phyloP scores from a whole-genome alignment of 1,140 invertebrate species.

The Zaprionus gabonicus region DNA sequence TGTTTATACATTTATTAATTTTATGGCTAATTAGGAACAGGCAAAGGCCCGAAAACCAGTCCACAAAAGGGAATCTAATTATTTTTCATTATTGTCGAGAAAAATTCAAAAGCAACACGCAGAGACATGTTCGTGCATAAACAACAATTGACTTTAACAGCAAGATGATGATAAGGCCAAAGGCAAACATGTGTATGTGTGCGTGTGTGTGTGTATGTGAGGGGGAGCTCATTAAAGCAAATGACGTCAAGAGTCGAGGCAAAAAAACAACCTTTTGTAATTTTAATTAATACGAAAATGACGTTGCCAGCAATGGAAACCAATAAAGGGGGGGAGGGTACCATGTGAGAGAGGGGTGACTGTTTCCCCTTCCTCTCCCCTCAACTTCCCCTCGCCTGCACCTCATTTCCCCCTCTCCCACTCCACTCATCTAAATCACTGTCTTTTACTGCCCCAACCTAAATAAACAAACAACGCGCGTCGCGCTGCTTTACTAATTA shows the following conservation, averaged over 20 bases:
- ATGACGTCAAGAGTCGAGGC: slow-evolving; percentile 48
- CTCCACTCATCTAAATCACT: background rate
- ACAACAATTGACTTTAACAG: slow-evolving; percentile 27
- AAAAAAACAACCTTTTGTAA: slow-evolving; percentile 72
- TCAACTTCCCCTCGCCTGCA: too few species aligned
- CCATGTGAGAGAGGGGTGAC: background rate
- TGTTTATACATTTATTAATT: slow-evolving; percentile 70
- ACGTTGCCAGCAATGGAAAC: slow-evolving; percentile 57
- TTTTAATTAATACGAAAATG: slow-evolving; percentile 80
- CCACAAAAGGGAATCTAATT: slow-evolving; percentile 70
- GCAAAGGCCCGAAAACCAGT: slow-evolving; percentile 55
- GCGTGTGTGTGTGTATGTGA: background rate
- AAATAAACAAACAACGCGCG: background rate
- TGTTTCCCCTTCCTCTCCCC: background rate
- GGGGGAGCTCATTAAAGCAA: slow-evolving; percentile 63
- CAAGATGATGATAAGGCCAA: slow-evolving; percentile 7
- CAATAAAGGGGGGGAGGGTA: slow-evolving; percentile 44
- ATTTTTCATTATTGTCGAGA: slow-evolving; percentile 66
- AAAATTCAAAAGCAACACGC: slow-evolving; percentile 25
- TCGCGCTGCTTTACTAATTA: background rate
- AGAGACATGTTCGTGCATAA: background rate
- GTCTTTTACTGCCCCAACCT: background rate
- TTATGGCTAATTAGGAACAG: slow-evolving; percentile 58
- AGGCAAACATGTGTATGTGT: background rate
- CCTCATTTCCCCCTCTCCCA: too few species aligned